Conservation (phyloP, 2,888 invertebrate genomes). For the Protophormia terraenovae region DNA sequence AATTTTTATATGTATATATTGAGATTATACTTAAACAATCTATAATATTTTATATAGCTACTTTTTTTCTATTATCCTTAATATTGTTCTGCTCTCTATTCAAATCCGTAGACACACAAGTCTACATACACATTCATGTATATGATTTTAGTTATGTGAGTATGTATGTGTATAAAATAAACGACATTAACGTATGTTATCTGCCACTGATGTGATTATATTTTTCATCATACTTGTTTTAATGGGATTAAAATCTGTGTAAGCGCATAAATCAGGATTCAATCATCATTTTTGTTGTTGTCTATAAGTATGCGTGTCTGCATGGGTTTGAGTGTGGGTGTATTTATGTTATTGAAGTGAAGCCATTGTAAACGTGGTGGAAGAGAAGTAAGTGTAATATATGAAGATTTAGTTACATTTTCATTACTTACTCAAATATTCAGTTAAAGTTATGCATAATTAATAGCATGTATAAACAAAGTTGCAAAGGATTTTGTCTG, state of each 20-base stretch:
- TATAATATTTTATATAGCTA: constrained; percentile 30
- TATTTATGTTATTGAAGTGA: background rate
- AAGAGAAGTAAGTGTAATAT: background rate
- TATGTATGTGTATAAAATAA: constrained; percentile 15
- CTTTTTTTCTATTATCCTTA: constrained; percentile 53
- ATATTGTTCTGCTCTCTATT: constrained; percentile 6
- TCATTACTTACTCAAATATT: constrained; percentile 48
- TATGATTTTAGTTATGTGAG: too few relatives aligned
- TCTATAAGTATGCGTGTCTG: background rate
- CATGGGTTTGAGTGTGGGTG: background rate
- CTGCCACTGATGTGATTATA: constrained; percentile 65
- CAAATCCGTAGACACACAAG: background rate
- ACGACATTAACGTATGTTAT: constrained; percentile 65
- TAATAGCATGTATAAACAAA: constrained; percentile 27
- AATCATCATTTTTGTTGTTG: constrained; percentile 68
- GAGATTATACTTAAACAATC: constrained; percentile 13
- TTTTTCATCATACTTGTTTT: constrained; percentile 69
- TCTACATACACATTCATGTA: background rate
- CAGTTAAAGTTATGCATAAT: constrained; percentile 56
- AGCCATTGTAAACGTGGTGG: background rate
- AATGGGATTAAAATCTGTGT: constrained; percentile 72
- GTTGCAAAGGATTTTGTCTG: constrained; percentile 4
- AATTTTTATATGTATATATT: background rate
- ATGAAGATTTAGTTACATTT: constrained; percentile 32
- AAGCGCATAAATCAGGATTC: constrained; percentile 74